phyloP scores from a whole-genome alignment of 2,797 vertebrate species.

The Sebastes kiyomatsui region DNA sequence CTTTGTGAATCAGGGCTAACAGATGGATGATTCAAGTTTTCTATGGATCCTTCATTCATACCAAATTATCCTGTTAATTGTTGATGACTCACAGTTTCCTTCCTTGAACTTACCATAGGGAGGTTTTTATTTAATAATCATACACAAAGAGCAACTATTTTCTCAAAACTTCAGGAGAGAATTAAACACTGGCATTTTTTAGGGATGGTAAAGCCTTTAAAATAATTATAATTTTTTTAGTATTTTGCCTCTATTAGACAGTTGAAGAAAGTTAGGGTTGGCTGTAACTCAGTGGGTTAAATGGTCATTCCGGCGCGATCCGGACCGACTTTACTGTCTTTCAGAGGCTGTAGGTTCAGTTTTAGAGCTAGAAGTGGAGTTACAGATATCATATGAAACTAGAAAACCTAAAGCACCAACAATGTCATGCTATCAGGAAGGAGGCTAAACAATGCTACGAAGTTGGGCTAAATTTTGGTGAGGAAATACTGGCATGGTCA shows the following conservation, averaged over 20 bases:
- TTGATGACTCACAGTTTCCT: neutral
- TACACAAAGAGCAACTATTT: neutral
- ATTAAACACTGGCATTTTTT: neutral
- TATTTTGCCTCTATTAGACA: neutral
- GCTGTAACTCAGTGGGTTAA: no score
- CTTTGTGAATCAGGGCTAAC: constrained; percentile 18
- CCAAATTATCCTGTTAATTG: neutral
- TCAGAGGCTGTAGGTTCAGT: no score
- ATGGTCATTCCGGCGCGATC: no score
- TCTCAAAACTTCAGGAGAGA: neutral
- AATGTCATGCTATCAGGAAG: no score
- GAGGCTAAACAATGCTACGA: no score
- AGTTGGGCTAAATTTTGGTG: no score
- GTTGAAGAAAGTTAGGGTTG: neutral
- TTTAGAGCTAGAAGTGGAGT: no score
- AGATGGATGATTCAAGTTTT: constrained; percentile 21
- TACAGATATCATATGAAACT: no score
- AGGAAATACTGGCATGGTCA: no score
- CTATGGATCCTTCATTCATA: constrained; percentile 20
- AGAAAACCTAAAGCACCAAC: no score
- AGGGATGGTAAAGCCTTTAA: neutral
- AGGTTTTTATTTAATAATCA: neutral
- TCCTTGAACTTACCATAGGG: neutral
- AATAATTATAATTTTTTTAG: neutral
- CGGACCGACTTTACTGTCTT: no score